Percentiles rank a stretch among this genome's conserved stretches.
Evolutionary conservation across 2,888 invertebrate genomes (phyloP).

Genomic region (Pocota personata): DNA sequence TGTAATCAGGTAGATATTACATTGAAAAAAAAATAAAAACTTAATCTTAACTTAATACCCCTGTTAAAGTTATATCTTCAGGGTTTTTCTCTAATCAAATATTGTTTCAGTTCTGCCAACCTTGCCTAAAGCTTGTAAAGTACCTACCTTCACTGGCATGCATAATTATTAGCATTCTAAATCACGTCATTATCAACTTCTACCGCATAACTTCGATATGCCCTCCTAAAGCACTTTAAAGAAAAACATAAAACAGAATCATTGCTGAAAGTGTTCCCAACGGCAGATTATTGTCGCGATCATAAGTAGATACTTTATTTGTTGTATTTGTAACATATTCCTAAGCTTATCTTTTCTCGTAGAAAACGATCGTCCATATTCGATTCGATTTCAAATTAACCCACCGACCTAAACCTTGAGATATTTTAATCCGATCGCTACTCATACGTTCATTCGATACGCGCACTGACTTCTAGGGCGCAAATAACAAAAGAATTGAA

Average conservation of each 20-base stretch:
- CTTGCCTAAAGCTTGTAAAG: background rate
- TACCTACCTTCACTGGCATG: background rate
- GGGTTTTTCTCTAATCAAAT: background rate
- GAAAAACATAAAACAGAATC: background rate
- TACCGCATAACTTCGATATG: background rate
- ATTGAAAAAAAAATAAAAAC: background rate
- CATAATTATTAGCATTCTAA: background rate
- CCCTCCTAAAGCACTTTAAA: background rate
- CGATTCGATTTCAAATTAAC: background rate
- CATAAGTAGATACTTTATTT: background rate
- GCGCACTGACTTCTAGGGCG: background rate
- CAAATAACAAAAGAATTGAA: background rate
- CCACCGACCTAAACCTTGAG: background rate
- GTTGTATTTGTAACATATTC: background rate
- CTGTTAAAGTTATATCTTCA: background rate
- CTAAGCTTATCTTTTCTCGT: background rate
- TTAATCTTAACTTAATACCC: background rate
- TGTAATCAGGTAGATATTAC: conserved; percentile 87
- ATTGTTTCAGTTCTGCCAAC: background rate
- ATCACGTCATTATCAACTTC: background rate
- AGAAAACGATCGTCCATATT: background rate
- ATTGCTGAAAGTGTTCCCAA: background rate
- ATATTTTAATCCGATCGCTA: background rate
- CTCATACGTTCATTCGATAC: background rate
- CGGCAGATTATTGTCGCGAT: background rate